phyloP scores from a whole-genome alignment of 2,113 vertebrate genomes.

The Nipponia nippon region DNA sequence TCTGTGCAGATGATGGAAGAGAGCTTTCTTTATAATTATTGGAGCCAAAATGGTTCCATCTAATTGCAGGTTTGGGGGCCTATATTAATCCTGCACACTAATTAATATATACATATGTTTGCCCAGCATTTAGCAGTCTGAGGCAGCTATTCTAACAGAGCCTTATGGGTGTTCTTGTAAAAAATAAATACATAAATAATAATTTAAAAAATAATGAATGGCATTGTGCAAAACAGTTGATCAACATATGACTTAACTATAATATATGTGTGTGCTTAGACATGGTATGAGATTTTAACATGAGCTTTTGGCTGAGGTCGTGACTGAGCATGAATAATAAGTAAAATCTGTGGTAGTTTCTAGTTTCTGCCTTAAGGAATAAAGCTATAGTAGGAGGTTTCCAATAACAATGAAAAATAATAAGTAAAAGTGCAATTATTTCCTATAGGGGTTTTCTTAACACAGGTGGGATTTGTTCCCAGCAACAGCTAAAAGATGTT shows the following conservation, averaged over 20 bases:
- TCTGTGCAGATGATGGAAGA: background rate
- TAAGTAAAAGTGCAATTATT: slow-evolving; percentile 5
- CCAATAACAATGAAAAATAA: background rate
- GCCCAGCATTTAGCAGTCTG: background rate
- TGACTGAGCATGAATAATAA: slow-evolving; percentile 11
- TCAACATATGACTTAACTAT: background rate
- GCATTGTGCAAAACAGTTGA: background rate
- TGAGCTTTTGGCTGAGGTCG: background rate
- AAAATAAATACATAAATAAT: slow-evolving; percentile 10
- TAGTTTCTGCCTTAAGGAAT: slow-evolving; percentile 20
- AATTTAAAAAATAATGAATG: background rate
- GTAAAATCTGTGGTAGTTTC: background rate
- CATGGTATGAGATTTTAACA: background rate
- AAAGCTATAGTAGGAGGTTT: background rate
- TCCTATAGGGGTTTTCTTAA: background rate
- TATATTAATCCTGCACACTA: background rate
- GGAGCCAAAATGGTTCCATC: background rate
- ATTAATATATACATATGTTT: background rate
- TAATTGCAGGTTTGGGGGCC: background rate
- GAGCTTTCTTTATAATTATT: background rate
- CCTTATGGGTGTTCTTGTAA: slow-evolving; percentile 24
- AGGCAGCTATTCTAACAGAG: background rate
- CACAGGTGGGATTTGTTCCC: slow-evolving; percentile 4
- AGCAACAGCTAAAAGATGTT: background rate
- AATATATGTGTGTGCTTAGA: background rate